Evolutionary conservation across 2,113 vertebrate species (phyloP), one percentile per base, ranked within the genome.

Genomic region (Andinoacara biseriatus): DNA sequence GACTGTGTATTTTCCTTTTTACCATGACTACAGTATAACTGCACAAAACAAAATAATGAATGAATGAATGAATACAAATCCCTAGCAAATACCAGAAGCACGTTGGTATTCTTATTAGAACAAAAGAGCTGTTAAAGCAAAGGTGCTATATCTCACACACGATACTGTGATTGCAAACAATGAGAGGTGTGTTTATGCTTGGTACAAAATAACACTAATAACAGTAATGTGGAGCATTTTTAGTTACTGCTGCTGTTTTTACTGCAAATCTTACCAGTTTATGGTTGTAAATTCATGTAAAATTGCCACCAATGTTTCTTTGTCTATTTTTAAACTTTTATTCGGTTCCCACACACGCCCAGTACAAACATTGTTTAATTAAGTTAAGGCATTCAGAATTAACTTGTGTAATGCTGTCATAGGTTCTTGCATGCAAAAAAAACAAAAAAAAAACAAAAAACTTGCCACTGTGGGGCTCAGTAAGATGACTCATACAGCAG

Each of bases 401-500:
- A 60, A 0, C 0, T 61, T 20, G 9, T 0, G 17, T 2, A 35
- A 20, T 52, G 20, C 60, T 62, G 9, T 13, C 18, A 20, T 7
- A n/a, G n/a, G 2, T 61, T 1, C 59, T 6, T 20, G 17, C 1
- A 38, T 38, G 26, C 26, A 6, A 31, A 33, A 33, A 33, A 33
- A 33, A 7, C 6, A 33, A 7, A 6, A 31, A 33, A 7, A 33
- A 33, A 33, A 6, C 5, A 33, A 7, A 33, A 33, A 33, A 33
- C 6, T 33, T 40, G 33, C 33, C 33, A 22, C 20, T 0, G n/a
- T 63, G 6, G 11, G 10, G 20, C 1, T 40, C 0, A 63, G 22
- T 6, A 22, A 22, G 6, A 22, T 63, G 61, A 63, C 61, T 40
- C 61, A 63, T 22, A 22, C n/a, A 38, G 33, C 6, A 63, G 61